A percentile compares a stretch with the other conserved stretches of the same genome.
phyloP scores from a whole-genome alignment of 2,113 vertebrate species.

The Picathartes gymnocephalus region DNA sequence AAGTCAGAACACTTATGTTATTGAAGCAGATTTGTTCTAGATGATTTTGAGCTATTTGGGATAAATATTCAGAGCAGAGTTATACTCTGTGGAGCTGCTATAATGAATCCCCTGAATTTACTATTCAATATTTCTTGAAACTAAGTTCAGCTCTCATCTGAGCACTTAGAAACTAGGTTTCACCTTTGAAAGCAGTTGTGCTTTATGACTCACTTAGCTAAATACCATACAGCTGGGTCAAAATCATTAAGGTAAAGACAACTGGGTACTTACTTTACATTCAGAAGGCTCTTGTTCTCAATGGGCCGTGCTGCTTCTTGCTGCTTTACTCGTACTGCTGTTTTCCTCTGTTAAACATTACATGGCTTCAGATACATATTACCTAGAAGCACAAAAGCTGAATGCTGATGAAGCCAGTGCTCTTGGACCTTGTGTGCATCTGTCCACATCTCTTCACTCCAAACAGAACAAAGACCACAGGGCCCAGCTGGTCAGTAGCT shows the following conservation, averaged over 20 bases:
- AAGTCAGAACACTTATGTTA: neutral
- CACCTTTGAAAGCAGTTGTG: neutral
- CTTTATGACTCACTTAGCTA: neutral
- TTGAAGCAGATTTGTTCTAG: neutral
- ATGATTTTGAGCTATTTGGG: neutral
- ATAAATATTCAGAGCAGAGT: neutral
- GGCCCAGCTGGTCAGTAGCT: neutral
- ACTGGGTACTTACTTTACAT: neutral
- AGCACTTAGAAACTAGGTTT: neutral
- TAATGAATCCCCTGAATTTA: neutral
- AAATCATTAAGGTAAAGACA: neutral
- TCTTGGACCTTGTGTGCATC: neutral
- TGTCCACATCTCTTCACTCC: neutral
- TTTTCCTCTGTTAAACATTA: constrained; percentile 26
- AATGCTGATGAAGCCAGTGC: neutral
- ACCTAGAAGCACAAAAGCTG: neutral
- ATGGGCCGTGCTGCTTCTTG: neutral
- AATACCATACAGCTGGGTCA: neutral
- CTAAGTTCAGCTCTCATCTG: neutral
- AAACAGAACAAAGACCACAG: neutral
- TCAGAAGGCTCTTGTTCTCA: neutral
- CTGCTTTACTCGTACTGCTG: neutral
- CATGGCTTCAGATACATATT: neutral
- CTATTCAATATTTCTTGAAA: neutral
- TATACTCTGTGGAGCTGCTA: neutral